Evolutionary conservation across 2,888 invertebrate genomes (phyloP), one percentile per base, ranked within the genome.

Genomic region (Sinotaia quadrata): DNA sequence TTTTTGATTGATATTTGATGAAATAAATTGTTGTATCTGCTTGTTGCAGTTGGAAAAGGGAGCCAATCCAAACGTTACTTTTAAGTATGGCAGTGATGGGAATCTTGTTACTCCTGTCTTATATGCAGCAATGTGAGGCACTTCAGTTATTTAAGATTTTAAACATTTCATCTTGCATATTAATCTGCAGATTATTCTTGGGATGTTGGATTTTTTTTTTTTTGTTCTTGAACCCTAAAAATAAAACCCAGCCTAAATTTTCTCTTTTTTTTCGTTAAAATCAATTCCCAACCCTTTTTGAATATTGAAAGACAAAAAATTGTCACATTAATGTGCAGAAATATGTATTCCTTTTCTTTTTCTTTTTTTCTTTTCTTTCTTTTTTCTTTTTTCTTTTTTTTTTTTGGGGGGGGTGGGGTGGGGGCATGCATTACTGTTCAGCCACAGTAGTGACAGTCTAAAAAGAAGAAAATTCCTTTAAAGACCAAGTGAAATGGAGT

Each of bases 21-120:
- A 51, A 15, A 49, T 2, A 44, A 60, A 41, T 21, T 44, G 21
- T 24, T 34, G 34, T 58, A 4, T 65, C 59, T 49, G 36, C 66
- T 12, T 34, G 31, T 41, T 36, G 24, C 73, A 83, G 83, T 75
- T 85, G 8, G 74, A 80, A 66, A 81, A 81, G 51, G 87, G 86
- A 27, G 85, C 87, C 8, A 81, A 85, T 75, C 79, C 84, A 10
- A 87, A 86, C 78, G 73, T 81, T 7, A 75, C 74, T 33, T 84
- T 80, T 37, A 75, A 77, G 56, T 76, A 78, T 62, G 68, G 74
- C 58, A 74, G 78, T 65, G 76, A 78, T 63, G 57, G 63, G 67
- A 69, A 71, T n/a, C 66, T 70, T 34, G 67, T 76, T 12, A 78
- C 83, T 7, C 79, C 81, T 10, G 33, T 84, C 18, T 73, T 80